Percentiles rank a stretch among this genome's conserved stretches.
Evolutionary conservation across 2,888 invertebrate genomes (phyloP).

Genomic region (Leuctra nigra): DNA sequence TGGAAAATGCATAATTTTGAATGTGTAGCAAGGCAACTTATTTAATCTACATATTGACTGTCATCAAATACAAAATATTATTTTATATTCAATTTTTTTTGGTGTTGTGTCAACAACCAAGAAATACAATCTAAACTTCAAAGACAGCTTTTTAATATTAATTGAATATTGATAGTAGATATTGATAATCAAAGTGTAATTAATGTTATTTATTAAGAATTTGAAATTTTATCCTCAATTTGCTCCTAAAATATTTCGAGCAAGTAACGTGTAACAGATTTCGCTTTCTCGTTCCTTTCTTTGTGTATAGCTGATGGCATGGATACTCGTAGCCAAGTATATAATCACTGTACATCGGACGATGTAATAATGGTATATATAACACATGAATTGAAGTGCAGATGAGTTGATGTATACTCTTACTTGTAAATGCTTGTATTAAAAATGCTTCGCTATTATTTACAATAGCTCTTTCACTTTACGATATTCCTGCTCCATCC

Average conservation of each 20-base stretch:
- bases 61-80: no score
- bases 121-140: no score
- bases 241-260: constrained; percentile 2
- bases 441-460: constrained; percentile 17
- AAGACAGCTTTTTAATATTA: constrained; percentile 1
- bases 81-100: no score
- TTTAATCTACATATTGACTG: no score
- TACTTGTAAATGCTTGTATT: constrained; percentile 25
- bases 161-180: constrained; percentile 11
- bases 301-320: constrained; percentile 6
- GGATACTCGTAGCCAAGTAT: no score
- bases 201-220: constrained; percentile 18
- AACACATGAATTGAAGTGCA: neutral
- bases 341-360: no score
- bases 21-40: no score
- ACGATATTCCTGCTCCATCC: no score
- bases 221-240: constrained; percentile 9
- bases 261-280: constrained; percentile 1
- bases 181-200: constrained; percentile 18
- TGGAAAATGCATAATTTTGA: no score
- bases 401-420: constrained; percentile 3
- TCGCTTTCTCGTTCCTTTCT: constrained; percentile 12
- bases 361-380: no score
- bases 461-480: no score
- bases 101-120: no score